phyloP scores from a whole-genome alignment of 1,140 invertebrate species.

The Paracyclopina nana region DNA sequence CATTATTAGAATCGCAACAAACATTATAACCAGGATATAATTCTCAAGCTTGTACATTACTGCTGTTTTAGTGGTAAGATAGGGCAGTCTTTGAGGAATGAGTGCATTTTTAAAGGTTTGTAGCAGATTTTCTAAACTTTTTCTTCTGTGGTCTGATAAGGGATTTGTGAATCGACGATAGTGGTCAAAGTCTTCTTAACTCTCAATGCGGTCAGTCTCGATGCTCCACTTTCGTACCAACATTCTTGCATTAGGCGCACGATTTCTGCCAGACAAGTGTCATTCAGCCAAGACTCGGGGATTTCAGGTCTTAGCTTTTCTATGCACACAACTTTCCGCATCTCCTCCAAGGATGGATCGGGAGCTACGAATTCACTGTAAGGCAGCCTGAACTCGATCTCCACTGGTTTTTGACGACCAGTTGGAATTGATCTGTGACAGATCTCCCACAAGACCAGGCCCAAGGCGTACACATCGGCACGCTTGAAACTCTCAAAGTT shows the following conservation, averaged over 20 bases:
- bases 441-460: conserved; percentile 82
- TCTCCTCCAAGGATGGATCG: conserved; percentile 82
- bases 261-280: conserved; percentile 28
- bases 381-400: conserved; percentile 65
- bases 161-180: too few species aligned
- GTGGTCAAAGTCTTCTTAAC: too few species aligned
- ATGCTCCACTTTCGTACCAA: conserved; percentile 72
- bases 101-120: too few species aligned
- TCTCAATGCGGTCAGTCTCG: conserved; percentile 64
- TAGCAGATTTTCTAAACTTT: too few species aligned
- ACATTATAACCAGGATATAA: too few species aligned
- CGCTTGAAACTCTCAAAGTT: conserved; percentile 70
- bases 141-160: too few species aligned
- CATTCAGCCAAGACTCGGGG: conserved; percentile 64
- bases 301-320: conserved; percentile 65
- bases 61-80: too few species aligned
- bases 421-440: conserved; percentile 30
- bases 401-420: neutral
- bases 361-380: conserved; percentile 80
- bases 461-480: conserved; percentile 77
- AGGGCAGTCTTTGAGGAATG: too few species aligned
- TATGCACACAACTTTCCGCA: conserved; percentile 71
- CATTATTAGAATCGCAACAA: too few species aligned
- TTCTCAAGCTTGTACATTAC: too few species aligned
- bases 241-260: conserved; percentile 71